A percentile compares a stretch with the other conserved stretches of the same genome.
phyloP scores from a whole-genome alignment of 2,113 vertebrate species.

The Microtus richardsoni region DNA sequence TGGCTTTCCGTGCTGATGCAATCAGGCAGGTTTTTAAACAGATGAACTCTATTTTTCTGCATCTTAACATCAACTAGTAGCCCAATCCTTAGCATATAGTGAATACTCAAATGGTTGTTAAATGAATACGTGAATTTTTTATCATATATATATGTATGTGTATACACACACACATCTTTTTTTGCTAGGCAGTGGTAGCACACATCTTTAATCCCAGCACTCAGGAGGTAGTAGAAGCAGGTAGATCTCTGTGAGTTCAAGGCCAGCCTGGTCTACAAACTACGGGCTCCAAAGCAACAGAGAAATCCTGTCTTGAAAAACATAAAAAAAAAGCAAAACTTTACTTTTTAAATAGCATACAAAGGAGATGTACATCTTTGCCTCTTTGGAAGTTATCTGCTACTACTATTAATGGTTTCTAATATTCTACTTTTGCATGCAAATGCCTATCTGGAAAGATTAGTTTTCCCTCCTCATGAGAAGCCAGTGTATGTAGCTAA shows the following conservation, averaged over 20 bases:
- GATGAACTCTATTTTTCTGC: neutral
- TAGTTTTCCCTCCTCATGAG: neutral
- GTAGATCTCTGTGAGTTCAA: no score
- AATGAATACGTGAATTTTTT: conserved; percentile 29
- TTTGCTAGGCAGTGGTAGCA: no score
- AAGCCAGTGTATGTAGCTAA: neutral
- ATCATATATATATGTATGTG: no score
- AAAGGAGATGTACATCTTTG: neutral
- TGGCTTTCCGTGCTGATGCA: neutral
- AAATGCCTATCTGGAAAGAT: neutral
- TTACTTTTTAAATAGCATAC: neutral
- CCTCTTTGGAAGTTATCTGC: neutral
- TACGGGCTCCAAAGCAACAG: no score
- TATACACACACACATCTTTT: neutral
- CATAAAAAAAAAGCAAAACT: no score
- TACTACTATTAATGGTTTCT: neutral
- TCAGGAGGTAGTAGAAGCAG: no score
- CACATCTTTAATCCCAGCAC: no score
- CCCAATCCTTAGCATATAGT: neutral
- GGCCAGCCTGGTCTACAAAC: no score
- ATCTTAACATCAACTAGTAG: neutral
- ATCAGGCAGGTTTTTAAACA: neutral
- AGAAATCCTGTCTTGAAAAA: no score
- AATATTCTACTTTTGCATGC: neutral
- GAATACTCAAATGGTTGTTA: neutral